These are phyloP conservation scores for Magallana angulata DNA, from an alignment of 1,140 invertebrate species.

Conservation along the genomic window DNA sequence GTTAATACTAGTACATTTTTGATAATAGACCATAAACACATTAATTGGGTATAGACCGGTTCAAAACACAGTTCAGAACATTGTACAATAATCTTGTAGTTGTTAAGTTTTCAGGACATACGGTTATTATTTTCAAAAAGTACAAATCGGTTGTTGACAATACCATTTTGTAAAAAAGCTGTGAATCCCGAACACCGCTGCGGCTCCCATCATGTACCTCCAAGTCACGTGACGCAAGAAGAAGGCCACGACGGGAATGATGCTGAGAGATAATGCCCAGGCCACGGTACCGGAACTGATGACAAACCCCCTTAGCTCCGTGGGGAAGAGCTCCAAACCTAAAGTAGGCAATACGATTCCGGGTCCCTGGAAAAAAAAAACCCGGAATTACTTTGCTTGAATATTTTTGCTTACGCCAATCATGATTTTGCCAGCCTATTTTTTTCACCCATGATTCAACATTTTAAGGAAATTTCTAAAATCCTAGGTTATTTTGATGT, in stretches of 20 bases:
- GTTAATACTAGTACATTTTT: no score
- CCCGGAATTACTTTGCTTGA: no score
- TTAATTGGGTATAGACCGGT: no score
- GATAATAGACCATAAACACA: no score
- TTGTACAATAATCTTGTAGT: no score
- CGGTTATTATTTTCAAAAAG: neutral
- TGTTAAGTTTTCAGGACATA: no score
- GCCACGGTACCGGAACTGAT: neutral
- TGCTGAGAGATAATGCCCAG: conserved; percentile 43
- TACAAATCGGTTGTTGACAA: neutral
- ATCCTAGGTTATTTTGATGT: no score
- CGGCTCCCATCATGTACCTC: conserved; percentile 52
- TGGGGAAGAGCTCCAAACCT: conserved; percentile 52
- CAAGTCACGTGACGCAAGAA: conserved; percentile 47
- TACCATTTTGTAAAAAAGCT: conserved; percentile 53
- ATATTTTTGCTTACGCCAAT: no score
- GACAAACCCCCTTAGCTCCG: conserved; percentile 31
- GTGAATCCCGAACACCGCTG: neutral
- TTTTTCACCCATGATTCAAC: no score
- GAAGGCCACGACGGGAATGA: conserved; percentile 48
- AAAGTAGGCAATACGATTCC: conserved; percentile 48
- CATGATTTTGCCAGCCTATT: no score
- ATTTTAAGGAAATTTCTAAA: no score
- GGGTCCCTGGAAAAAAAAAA: conserved; percentile 47
- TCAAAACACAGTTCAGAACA: no score